Evolutionary conservation across 2,888 invertebrate species (phyloP), one percentile per base, ranked within the genome.

Genomic region (Carterocephalus palaemon): DNA sequence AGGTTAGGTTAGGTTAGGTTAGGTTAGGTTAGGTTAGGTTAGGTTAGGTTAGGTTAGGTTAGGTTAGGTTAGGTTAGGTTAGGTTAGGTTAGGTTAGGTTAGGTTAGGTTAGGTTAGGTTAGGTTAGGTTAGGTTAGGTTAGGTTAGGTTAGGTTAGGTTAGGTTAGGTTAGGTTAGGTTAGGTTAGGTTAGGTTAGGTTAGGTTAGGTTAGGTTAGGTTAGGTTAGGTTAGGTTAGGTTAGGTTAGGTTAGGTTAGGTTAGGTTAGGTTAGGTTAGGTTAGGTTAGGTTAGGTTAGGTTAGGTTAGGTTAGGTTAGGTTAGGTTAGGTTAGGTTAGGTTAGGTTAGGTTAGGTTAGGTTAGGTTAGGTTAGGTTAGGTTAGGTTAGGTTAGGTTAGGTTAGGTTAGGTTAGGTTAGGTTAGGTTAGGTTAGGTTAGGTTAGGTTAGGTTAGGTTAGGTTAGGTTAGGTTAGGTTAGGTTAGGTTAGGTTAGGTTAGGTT

Each of bases 311-410:
- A 46, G 48, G 45, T 51, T 42, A 42, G 46, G 41, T 46, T 38
- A 45, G 46, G 42, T 48, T 43, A 43, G 47, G 48, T 48, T 51
- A 50, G 50, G 50, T 47, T 50, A 50, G 47, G 49, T 47, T 49
- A 47, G 47, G 49, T 47, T 49, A 41, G 47, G 50, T 47, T 51
- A 48, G 48, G 51, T 48, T 51, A 48, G 51, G 51, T 51, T 48
- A 46, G 48, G 51, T 51, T 51, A 46, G 56, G 54, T 56, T 58
- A 54, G 54, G 54, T 54, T 53, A 52, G 54, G 54, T 57, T 54
- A 53, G 53, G 55, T 55, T 58, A 58, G 56, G 56, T 54, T 56
- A 56, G 53, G 54, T 56, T 56, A 54, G 56, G 56, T 51, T 12
- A 24, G 24, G 54, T 54, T 57, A 58, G 56, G 54, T 56, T 56